Conservation (phyloP, 2,888 invertebrate species). For the Aromia moschata region DNA sequence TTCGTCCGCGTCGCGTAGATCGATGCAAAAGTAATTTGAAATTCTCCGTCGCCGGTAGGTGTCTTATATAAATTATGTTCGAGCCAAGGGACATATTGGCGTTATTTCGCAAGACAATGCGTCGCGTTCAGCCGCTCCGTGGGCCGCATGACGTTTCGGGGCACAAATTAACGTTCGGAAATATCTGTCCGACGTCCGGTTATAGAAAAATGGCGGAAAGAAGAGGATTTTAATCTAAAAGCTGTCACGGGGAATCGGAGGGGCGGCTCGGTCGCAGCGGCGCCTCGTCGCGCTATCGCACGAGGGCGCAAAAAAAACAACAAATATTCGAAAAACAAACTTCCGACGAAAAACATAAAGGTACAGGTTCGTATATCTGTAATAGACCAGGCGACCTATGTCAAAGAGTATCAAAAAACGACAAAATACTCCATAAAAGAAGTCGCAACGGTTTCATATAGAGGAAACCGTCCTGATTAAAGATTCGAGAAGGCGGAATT, state of each 20-base stretch:
- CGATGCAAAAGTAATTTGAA: constrained; percentile 9
- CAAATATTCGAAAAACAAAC: too few relatives aligned
- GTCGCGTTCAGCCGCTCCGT: constrained; percentile 28
- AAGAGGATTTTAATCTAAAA: constrained; percentile 59
- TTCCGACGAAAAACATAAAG: too few relatives aligned
- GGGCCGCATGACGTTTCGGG: constrained; percentile 39
- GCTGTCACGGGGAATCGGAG: constrained; percentile 56
- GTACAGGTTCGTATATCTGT: too few relatives aligned
- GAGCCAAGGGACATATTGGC: constrained; percentile 7
- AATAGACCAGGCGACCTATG: too few relatives aligned
- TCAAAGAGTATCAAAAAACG: too few relatives aligned
- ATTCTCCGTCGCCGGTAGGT: constrained; percentile 1
- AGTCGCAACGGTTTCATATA: too few relatives aligned
- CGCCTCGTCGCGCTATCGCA: too few relatives aligned
- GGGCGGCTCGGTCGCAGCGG: too few relatives aligned
- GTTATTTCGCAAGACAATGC: constrained; percentile 32
- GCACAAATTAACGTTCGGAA: constrained; percentile 56
- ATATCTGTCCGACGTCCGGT: constrained; percentile 48
- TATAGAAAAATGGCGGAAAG: constrained; percentile 42
- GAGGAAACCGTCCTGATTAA: too few relatives aligned
- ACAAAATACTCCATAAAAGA: too few relatives aligned
- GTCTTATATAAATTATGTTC: constrained; percentile 16
- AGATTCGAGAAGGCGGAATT: too few relatives aligned
- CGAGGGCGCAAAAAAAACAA: too few relatives aligned
- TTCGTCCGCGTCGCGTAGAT: not conserved